Conservation (phyloP, 2,797 vertebrate species). For the Fistularia commersonii region DNA sequence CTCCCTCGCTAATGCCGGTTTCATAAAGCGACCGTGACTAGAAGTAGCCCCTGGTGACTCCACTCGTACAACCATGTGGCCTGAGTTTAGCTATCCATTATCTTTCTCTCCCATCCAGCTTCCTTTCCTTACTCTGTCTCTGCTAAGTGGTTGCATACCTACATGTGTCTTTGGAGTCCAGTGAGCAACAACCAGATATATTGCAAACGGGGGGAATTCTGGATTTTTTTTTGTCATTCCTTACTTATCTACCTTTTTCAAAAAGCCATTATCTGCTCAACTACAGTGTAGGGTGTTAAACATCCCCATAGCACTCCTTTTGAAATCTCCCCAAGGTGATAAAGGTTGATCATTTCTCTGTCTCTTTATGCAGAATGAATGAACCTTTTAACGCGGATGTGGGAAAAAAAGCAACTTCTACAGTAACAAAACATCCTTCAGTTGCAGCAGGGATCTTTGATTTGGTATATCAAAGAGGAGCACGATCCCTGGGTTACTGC, state of each 20-base stretch:
- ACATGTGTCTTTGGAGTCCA: slow-evolving; percentile 43
- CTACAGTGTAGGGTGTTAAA: not conserved
- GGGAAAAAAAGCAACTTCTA: slow-evolving; percentile 43
- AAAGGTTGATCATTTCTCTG: slow-evolving; percentile 29
- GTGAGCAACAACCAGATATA: slow-evolving; percentile 13
- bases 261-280: not conserved
- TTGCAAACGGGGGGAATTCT: not conserved
- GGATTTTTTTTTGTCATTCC: slow-evolving; percentile 6
- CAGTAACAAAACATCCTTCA: slow-evolving; percentile 60
- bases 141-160: slow-evolving; percentile 67
- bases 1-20: slow-evolving; percentile 20
- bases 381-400: slow-evolving; percentile 49
- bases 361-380: slow-evolving; percentile 25
- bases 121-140: slow-evolving; percentile 55
- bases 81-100: slow-evolving; percentile 71
- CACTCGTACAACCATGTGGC: slow-evolving; percentile 64
- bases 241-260: too few relatives aligned
- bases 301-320: slow-evolving; percentile 12
- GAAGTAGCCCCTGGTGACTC: slow-evolving; percentile 66
- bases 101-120: slow-evolving; percentile 63
- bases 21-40: slow-evolving; percentile 63
- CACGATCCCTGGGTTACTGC: slow-evolving; percentile 33
- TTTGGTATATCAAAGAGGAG: slow-evolving; percentile 65
- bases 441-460: slow-evolving; percentile 53
- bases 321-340: slow-evolving; percentile 39